phyloP scores from a whole-genome alignment of 1,140 invertebrate genomes.

The Sarcophaga peregrina region DNA sequence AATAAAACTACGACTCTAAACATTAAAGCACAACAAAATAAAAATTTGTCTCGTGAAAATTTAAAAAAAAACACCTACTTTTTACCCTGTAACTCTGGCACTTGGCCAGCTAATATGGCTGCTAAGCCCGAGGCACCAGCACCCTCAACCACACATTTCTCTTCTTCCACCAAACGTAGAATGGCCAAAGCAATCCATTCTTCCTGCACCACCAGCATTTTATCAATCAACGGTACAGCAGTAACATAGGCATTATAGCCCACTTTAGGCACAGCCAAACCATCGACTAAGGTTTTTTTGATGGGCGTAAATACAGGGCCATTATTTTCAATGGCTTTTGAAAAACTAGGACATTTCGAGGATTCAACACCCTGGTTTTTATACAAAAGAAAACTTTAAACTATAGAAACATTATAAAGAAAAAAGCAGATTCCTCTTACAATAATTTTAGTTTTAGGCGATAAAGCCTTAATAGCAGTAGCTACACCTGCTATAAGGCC shows the following conservation, averaged over 20 bases:
- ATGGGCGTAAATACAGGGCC: slow-evolving; percentile 77
- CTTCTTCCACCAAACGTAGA: slow-evolving; percentile 84
- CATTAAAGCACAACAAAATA: slow-evolving; percentile 75
- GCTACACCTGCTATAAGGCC: slow-evolving; percentile 90
- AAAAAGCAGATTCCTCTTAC: slow-evolving; percentile 66
- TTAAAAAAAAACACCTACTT: slow-evolving; percentile 79
- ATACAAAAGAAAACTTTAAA: slow-evolving; percentile 57
- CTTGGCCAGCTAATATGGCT: slow-evolving; percentile 83
- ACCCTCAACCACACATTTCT: slow-evolving; percentile 94
- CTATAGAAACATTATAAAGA: slow-evolving; percentile 73
- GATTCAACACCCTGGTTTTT: slow-evolving; percentile 86
- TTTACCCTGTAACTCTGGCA: slow-evolving; percentile 87
- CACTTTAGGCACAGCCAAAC: slow-evolving; percentile 88
- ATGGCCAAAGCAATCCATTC: slow-evolving; percentile 92
- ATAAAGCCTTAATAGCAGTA: slow-evolving; percentile 85
- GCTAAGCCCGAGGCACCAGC: slow-evolving; percentile 90
- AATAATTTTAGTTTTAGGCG: slow-evolving; percentile 81
- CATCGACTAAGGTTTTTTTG: slow-evolving; percentile 87
- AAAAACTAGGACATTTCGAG: slow-evolving; percentile 88
- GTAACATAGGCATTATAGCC: slow-evolving; percentile 90
- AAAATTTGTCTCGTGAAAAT: slow-evolving; percentile 81
- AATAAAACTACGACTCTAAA: slow-evolving; percentile 80
- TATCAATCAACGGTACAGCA: slow-evolving; percentile 81
- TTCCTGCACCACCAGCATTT: slow-evolving; percentile 84
- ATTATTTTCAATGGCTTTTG: slow-evolving; percentile 77